phyloP scores from a whole-genome alignment of 2,113 vertebrate species.

The Xenotilapia caudafasciata region DNA sequence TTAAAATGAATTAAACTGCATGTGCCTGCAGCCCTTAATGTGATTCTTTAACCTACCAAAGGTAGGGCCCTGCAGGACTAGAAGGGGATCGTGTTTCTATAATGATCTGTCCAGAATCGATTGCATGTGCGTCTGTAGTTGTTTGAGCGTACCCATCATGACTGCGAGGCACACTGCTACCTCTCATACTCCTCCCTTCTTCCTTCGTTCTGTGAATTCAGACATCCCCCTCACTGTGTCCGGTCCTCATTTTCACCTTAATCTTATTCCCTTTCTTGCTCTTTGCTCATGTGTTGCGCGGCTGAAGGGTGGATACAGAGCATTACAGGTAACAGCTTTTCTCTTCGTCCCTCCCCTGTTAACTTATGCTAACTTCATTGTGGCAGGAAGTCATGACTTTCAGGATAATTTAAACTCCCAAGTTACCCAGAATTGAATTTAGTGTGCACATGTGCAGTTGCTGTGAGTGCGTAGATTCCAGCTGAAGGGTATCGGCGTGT shows the following conservation, averaged over 20 bases:
- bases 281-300: conserved; percentile 73
- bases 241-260: conserved; percentile 48
- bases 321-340: conserved; percentile 88
- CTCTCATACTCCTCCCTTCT: background rate
- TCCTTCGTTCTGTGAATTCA: conserved; percentile 12
- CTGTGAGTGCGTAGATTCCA: background rate
- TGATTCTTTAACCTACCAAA: background rate
- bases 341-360: conserved; percentile 23
- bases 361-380: conserved; percentile 69
- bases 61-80: background rate
- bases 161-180: conserved; percentile 33
- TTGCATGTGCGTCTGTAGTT: conserved; percentile 16
- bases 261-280: conserved; percentile 69
- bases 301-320: conserved; percentile 99
- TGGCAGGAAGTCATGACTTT: background rate
- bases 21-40: background rate
- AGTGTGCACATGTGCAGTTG: background rate
- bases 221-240: conserved; percentile 35
- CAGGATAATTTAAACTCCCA: background rate
- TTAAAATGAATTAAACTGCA: background rate
- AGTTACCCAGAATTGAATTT: background rate
- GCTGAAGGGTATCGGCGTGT: background rate
- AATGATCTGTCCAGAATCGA: background rate
- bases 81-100: background rate
- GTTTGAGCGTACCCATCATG: background rate